These are phyloP conservation scores for Crocallis elinguaria DNA, from an alignment of 2,888 invertebrate genomes.

Conservation along the genomic window DNA sequence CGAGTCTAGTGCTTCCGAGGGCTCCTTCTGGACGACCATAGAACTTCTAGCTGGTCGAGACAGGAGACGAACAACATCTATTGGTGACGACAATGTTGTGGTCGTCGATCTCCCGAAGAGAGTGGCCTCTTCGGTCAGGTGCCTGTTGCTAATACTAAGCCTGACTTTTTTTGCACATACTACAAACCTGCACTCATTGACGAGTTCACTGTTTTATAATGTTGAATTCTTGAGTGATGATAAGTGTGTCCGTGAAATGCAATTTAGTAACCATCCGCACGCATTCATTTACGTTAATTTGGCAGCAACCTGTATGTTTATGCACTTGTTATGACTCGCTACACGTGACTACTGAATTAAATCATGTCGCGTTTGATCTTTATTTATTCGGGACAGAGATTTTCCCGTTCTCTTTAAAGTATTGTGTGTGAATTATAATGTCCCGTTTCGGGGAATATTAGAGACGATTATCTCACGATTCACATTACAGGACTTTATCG, in stretches of 20 bases:
- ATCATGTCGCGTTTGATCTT: neutral
- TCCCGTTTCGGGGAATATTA: neutral
- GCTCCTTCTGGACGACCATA: constrained; percentile 87
- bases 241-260: neutral
- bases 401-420: neutral
- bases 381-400: neutral
- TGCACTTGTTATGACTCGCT: constrained; percentile 3
- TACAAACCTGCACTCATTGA: neutral
- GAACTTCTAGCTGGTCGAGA: constrained; percentile 84
- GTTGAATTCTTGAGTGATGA: neutral
- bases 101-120: constrained; percentile 52
- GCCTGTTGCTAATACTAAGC: constrained; percentile 32
- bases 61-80: constrained; percentile 75
- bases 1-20: constrained; percentile 74
- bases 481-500: neutral
- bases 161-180: constrained; percentile 3
- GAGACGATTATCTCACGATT: neutral
- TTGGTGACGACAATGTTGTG: constrained; percentile 61
- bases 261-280: neutral
- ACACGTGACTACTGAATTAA: neutral
- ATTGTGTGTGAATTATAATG: too few relatives aligned
- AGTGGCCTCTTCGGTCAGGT: constrained; percentile 72
- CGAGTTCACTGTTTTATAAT: too few relatives aligned
- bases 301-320: constrained; percentile 1
- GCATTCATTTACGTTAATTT: constrained; percentile 1